Evolutionary conservation across 1,140 invertebrate species (phyloP).

Genomic region (Drosophila persimilis): DNA sequence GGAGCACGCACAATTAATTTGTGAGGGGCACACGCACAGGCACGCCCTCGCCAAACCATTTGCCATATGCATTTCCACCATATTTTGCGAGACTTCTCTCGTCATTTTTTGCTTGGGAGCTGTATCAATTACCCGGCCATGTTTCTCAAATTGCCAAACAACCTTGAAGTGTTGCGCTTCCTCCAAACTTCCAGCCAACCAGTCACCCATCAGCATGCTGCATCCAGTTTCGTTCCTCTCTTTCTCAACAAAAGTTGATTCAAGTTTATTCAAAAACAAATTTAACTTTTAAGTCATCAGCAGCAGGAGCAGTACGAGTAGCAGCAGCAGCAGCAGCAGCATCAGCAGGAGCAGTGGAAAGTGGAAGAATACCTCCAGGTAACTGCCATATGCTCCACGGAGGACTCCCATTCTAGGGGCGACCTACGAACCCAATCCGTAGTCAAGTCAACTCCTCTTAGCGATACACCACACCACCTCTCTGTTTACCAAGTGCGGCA

Average conservation of each 20-base stretch:
- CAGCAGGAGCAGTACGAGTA: slow-evolving; percentile 26
- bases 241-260: slow-evolving; percentile 63
- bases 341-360: slow-evolving; percentile 14
- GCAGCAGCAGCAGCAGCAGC: slow-evolving; percentile 14
- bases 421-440: too few species aligned
- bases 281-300: slow-evolving; percentile 79
- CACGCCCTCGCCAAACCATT: slow-evolving; percentile 30
- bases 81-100: slow-evolving; percentile 27
- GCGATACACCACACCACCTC: not conserved
- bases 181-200: not conserved
- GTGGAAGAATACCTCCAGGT: too few species aligned
- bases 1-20: slow-evolving; percentile 63
- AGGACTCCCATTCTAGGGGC: too few species aligned
- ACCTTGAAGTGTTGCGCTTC: slow-evolving; percentile 58
- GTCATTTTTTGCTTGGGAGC: slow-evolving; percentile 23
- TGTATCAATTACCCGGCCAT: slow-evolving; percentile 68
- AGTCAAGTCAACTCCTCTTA: too few species aligned
- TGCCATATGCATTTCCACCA: slow-evolving; percentile 49
- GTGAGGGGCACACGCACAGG: slow-evolving; percentile 30
- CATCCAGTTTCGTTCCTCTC: slow-evolving; percentile 30
- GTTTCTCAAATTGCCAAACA: slow-evolving; percentile 54
- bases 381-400: too few species aligned
- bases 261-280: slow-evolving; percentile 74
- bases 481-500: slow-evolving; percentile 2
- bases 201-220: slow-evolving; percentile 2